Evolutionary conservation across 2,888 invertebrate genomes (phyloP), one percentile per base, ranked within the genome.

Genomic region (Monopis laevigella): DNA sequence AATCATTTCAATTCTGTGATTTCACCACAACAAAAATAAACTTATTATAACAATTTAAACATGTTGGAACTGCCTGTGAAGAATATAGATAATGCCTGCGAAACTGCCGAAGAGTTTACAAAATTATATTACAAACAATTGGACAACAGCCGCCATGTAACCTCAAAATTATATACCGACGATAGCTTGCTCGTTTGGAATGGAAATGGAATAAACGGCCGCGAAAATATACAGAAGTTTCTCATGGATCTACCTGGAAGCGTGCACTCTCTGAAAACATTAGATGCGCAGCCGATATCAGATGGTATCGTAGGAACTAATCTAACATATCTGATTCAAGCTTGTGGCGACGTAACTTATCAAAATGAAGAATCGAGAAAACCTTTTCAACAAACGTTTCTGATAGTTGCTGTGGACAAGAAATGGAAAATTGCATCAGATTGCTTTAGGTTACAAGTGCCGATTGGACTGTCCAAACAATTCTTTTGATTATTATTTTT

Each of bases 401-500:
- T 95, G 17, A 87, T 96, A 40, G 93, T 94, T 0, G 92, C 93
- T 3, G 87, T 91, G 47, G 92, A 88, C 11, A 92, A 93, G 50
- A 94, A 94, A 60, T 96, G 96, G 96, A 96, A 96, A 73, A 92
- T 97, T 51, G 93, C 92, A 8, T 92, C 90, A 30, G 96, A 96
- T 61, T 90, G 89, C 54, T 94, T 93, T 55, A 83, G 96, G 57
- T 81, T 92, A 51, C 91, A 93, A 78, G 92, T 77, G 14, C 78
- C 78, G 2, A 36, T 21, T 36, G n/a, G 21, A 10, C 1, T 71
- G 70, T 43, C 66, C 51, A 28, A 62, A 51, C 39, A 38, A 21
- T 40, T 42, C 29, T 30, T 12, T 14, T 35, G 10, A 43, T 4
- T n/a, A n/a, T n/a, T n/a, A n/a, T n/a, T n/a, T n/a, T n/a, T n/a